Evolutionary conservation across 2,113 vertebrate genomes (phyloP).

Genomic region (Morone saxatilis): DNA sequence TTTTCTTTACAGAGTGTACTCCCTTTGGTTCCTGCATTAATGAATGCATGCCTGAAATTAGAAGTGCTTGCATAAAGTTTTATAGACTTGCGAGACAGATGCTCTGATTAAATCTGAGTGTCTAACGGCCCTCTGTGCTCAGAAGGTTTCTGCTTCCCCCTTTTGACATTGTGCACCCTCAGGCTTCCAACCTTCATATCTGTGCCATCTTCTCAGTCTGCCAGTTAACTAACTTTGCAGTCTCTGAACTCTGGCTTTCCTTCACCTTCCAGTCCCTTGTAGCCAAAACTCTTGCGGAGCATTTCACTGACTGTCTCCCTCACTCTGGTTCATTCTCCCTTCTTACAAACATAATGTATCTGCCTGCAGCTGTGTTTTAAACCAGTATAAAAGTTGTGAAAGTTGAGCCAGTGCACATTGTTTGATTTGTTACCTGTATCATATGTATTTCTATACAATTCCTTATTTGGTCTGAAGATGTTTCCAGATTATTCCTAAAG

Average conservation of each 20-base stretch:
- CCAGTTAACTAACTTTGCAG: conserved; percentile 72
- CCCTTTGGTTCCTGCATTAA: conserved; percentile 30
- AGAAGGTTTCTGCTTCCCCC: conserved; percentile 42
- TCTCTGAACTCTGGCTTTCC: conserved; percentile 62
- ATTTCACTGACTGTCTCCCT: conserved; percentile 26
- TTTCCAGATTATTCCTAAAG: too few relatives aligned
- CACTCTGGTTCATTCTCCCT: conserved; percentile 18
- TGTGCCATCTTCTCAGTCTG: conserved; percentile 66
- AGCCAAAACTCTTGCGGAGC: conserved; percentile 38
- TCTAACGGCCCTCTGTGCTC: conserved; percentile 51
- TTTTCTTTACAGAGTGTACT: neutral
- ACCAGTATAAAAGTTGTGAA: conserved; percentile 19
- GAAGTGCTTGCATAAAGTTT: conserved; percentile 64
- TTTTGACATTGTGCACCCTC: conserved; percentile 60
- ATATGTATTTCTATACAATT: neutral
- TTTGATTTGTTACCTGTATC: neutral
- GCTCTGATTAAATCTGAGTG: conserved; percentile 70
- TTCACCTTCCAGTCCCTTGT: conserved; percentile 54
- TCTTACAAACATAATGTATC: conserved; percentile 12
- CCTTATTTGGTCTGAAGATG: neutral
- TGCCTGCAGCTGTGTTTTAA: conserved; percentile 32
- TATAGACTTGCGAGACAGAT: conserved; percentile 70
- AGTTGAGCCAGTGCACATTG: conserved; percentile 10
- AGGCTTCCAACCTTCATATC: conserved; percentile 74
- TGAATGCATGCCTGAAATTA: conserved; percentile 47